A percentile compares a stretch with the other conserved stretches of the same genome.
Evolutionary conservation across 2,888 invertebrate species (phyloP).

Genomic region (Cremastinae sp.): DNA sequence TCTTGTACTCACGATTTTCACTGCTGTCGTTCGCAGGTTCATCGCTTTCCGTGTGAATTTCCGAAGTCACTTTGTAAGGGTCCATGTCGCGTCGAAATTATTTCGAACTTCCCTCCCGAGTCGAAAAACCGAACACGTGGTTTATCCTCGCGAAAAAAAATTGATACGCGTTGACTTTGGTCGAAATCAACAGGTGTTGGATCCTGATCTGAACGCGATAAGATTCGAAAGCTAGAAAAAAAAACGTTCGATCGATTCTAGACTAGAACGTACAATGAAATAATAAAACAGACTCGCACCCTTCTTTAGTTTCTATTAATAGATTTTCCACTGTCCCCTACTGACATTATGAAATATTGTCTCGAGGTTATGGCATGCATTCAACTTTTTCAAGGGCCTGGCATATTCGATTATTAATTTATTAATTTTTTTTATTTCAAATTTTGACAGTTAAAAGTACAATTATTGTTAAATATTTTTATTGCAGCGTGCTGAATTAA

Average conservation of each 20-base stretch:
- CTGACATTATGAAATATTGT: constrained; percentile 59
- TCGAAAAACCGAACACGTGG: not conserved
- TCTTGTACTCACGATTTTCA: constrained; percentile 76
- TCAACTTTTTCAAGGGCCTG: constrained; percentile 47
- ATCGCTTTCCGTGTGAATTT: constrained; percentile 87
- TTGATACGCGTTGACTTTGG: not conserved
- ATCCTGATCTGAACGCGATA: not conserved
- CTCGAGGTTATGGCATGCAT: constrained; percentile 49
- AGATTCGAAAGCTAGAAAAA: constrained; percentile 10
- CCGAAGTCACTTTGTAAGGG: constrained; percentile 84
- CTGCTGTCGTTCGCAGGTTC: constrained; percentile 70
- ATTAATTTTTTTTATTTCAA: not conserved
- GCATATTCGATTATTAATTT: constrained; percentile 1
- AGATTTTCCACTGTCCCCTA: constrained; percentile 50
- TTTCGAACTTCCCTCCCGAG: not conserved
- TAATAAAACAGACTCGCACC: constrained; percentile 42
- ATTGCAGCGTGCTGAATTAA: too few relatives aligned
- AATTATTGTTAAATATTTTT: too few relatives aligned
- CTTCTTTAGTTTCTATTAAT: constrained; percentile 50
- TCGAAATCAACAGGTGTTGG: constrained; percentile 11
- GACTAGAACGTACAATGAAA: constrained; percentile 50
- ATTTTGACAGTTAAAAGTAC: not conserved
- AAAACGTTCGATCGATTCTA: constrained; percentile 1
- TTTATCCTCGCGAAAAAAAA: not conserved
- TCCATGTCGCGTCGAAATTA: constrained; percentile 23